Evolutionary conservation across 2,888 invertebrate species (phyloP).

Genomic region (Drosophila engyochracea): DNA sequence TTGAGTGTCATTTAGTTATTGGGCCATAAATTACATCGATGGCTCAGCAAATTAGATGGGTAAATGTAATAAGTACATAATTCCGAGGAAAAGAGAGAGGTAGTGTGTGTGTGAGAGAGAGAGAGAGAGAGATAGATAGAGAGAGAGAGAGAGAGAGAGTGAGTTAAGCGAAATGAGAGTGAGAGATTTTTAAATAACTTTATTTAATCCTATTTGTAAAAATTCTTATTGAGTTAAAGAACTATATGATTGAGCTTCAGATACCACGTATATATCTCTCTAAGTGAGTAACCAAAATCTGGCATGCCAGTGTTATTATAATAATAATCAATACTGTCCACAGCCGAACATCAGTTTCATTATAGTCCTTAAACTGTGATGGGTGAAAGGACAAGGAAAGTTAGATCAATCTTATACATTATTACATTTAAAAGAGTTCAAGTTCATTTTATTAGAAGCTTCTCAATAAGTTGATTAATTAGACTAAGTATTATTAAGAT

Average conservation of each 20-base stretch:
- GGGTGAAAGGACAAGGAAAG: no score
- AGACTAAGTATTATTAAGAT: not conserved
- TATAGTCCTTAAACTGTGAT: no score
- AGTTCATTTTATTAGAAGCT: not conserved
- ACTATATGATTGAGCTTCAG: not conserved
- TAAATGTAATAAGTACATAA: slow-evolving; percentile 33
- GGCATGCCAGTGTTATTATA: not conserved
- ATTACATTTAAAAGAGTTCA: not conserved
- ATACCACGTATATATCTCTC: not conserved
- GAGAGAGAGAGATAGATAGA: not conserved
- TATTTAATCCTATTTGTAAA: not conserved
- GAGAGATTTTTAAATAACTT: not conserved
- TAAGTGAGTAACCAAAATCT: not conserved
- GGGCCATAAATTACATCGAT: slow-evolving; percentile 66
- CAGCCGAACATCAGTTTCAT: no score
- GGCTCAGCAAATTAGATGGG: slow-evolving; percentile 38
- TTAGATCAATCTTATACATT: not conserved
- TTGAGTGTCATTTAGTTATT: slow-evolving; percentile 77
- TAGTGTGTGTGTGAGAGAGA: not conserved
- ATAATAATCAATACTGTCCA: not conserved
- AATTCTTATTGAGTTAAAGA: not conserved
- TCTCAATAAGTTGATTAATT: not conserved
- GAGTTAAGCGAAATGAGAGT: not conserved
- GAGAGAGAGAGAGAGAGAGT: not conserved
- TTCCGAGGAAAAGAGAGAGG: not conserved